Evolutionary conservation across 1,140 invertebrate species (phyloP).

Genomic region (Achroia grisella): DNA sequence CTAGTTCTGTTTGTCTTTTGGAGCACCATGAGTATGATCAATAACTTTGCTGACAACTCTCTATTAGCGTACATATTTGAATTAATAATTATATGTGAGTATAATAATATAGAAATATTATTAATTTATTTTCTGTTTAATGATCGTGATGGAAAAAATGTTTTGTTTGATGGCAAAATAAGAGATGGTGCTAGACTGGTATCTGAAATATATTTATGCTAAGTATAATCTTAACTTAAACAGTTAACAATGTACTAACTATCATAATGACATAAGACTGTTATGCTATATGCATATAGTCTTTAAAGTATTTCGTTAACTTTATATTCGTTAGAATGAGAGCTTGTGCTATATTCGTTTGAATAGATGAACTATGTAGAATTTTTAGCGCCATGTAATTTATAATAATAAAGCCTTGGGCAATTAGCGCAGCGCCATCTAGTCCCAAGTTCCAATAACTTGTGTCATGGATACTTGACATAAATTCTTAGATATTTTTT

Average conservation of each 20-base stretch:
- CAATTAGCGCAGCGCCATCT: too few relatives aligned
- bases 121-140: neutral
- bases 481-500: too few relatives aligned
- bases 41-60: conserved; percentile 27
- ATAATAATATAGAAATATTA: neutral
- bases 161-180: too few relatives aligned
- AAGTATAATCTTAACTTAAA: too few relatives aligned
- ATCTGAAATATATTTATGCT: too few relatives aligned
- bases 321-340: too few relatives aligned
- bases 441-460: too few relatives aligned
- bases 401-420: neutral
- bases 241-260: neutral
- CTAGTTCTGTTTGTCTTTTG: conserved; percentile 44
- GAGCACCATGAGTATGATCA: conserved; percentile 41
- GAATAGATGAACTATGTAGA: neutral
- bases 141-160: neutral
- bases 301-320: too few relatives aligned
- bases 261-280: neutral
- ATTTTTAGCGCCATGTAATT: neutral
- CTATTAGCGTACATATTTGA: conserved; percentile 37
- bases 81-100: conserved; percentile 46
- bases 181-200: too few relatives aligned
- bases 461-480: too few relatives aligned
- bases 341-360: too few relatives aligned
- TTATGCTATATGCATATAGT: neutral